phyloP scores from a whole-genome alignment of 2,797 vertebrate genomes.

The Steatocranus sp. region DNA sequence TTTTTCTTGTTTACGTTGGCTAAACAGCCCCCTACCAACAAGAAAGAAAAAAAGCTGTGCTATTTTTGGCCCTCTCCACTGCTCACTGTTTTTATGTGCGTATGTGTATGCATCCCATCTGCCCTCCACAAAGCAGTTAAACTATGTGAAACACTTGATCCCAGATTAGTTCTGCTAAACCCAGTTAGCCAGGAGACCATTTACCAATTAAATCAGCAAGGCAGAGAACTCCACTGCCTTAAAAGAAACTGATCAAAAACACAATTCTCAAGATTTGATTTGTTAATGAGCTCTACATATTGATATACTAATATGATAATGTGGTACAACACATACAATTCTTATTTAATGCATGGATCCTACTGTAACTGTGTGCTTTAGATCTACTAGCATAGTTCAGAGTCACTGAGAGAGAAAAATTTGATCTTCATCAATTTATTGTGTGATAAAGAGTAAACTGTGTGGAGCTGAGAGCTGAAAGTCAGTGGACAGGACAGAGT shows the following conservation, averaged over 20 bases:
- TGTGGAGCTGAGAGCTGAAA: not conserved
- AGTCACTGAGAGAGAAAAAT: not conserved
- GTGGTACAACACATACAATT: not conserved
- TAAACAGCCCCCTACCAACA: not conserved
- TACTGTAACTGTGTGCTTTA: not conserved
- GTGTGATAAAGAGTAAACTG: not conserved
- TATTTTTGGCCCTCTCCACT: not conserved
- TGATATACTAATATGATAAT: not conserved
- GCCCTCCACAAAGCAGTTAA: not conserved
- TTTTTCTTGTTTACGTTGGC: not conserved
- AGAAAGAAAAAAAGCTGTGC: not conserved
- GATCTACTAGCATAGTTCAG: not conserved
- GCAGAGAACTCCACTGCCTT: not conserved
- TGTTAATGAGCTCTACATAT: not conserved
- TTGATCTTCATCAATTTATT: not conserved
- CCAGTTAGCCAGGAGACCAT: not conserved
- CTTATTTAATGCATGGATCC: not conserved
- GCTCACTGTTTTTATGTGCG: not conserved
- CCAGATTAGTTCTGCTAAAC: not conserved
- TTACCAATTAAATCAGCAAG: not conserved
- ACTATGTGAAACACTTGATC: not conserved
- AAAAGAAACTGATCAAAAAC: not conserved
- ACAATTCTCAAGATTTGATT: not conserved
- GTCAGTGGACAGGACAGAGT: constrained; percentile 1
- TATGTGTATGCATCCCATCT: not conserved